Evolutionary conservation across 2,797 vertebrate species (phyloP).

Genomic region (Decapterus maruadsi): DNA sequence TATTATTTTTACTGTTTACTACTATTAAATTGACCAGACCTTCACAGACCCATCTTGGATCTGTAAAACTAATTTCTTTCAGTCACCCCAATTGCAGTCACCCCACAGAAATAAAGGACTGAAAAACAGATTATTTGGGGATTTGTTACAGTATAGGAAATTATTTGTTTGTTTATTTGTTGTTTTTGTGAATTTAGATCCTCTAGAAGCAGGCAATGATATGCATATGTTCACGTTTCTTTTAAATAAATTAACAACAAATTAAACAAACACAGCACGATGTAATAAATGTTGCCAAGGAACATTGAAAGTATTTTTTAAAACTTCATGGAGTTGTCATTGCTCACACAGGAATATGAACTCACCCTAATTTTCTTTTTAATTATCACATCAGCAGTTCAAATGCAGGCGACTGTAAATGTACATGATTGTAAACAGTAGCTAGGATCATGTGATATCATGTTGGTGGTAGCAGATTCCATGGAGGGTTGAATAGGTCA

Average conservation of each 20-base stretch:
- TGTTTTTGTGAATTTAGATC: conserved; percentile 21
- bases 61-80: neutral
- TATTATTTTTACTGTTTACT: too few relatives aligned
- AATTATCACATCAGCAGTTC: neutral
- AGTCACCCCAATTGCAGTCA: neutral
- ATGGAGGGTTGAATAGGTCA: conserved; percentile 29
- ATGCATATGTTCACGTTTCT: neutral
- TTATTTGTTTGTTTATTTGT: too few relatives aligned
- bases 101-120: neutral
- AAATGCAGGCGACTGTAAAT: conserved; percentile 16
- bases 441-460: conserved; percentile 2
- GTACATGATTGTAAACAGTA: conserved; percentile 9
- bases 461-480: conserved; percentile 12
- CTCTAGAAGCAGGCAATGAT: conserved; percentile 3
- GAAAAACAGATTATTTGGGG: conserved; percentile 10
- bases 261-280: neutral
- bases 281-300: neutral
- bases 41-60: neutral
- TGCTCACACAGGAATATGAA: neutral
- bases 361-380: neutral
- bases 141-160: conserved; percentile 30
- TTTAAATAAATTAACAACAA: too few relatives aligned
- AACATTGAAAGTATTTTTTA: neutral
- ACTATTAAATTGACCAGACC: neutral
- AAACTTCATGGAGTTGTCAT: neutral